Evolutionary conservation across 2,113 vertebrate genomes (phyloP).

Genomic region (Anguilla rostrata): DNA sequence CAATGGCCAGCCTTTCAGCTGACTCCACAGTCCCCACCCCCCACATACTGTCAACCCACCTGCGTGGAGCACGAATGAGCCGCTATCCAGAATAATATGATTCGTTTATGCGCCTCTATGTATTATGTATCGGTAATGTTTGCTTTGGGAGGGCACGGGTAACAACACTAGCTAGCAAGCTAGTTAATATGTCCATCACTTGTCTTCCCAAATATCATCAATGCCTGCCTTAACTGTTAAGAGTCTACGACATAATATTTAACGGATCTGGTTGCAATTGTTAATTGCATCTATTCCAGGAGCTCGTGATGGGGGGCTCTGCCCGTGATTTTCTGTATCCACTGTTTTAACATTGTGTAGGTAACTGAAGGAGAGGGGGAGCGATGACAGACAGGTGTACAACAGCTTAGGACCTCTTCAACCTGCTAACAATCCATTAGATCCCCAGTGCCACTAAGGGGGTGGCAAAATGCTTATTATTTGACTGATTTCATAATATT

Average conservation of each 20-base stretch:
- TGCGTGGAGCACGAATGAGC: conserved; percentile 24
- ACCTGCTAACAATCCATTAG: too few relatives aligned
- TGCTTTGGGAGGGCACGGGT: not conserved
- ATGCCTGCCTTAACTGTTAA: not conserved
- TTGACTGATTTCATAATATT: too few relatives aligned
- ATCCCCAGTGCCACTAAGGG: too few relatives aligned
- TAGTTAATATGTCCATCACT: not conserved
- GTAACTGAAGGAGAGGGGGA: not conserved
- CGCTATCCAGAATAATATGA: not conserved
- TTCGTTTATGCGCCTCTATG: not conserved
- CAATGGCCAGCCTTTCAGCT: conserved; percentile 29
- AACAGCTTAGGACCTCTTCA: not conserved
- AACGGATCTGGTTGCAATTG: not conserved
- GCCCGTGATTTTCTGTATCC: not conserved
- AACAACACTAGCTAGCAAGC: not conserved
- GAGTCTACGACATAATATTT: not conserved
- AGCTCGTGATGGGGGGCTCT: not conserved
- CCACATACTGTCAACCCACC: conserved; percentile 1
- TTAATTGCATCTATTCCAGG: not conserved
- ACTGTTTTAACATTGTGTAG: not conserved
- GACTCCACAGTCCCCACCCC: not conserved
- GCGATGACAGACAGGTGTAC: not conserved
- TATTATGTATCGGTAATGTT: not conserved
- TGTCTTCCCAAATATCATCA: not conserved
- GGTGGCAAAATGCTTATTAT: too few relatives aligned